A percentile compares a stretch with the other conserved stretches of the same genome.
Conservation (phyloP, 2,113 vertebrate genomes). For the Craseonycteris thonglongyai region DNA sequence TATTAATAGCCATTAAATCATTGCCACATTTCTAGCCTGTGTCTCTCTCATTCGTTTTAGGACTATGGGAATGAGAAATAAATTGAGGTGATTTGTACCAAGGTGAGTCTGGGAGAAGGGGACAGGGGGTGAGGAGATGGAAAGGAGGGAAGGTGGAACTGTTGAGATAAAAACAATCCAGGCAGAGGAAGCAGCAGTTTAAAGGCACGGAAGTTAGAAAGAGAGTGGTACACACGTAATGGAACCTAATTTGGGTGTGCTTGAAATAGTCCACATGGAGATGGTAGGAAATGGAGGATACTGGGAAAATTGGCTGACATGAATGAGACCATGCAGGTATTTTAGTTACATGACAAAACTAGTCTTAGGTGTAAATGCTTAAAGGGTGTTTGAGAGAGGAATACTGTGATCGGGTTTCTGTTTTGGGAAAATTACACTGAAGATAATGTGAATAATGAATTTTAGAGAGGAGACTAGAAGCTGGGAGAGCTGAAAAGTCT, state of each 20-base stretch:
- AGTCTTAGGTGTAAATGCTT: background rate
- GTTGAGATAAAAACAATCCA: background rate
- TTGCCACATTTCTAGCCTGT: background rate
- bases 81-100: background rate
- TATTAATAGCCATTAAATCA: conserved; percentile 67
- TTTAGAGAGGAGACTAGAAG: background rate
- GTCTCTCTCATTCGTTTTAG: conserved; percentile 35
- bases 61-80: background rate
- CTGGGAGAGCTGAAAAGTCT: background rate
- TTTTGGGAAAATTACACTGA: background rate
- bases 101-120: background rate
- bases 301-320: no score
- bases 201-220: background rate
- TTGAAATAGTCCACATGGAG: accelerated
- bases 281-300: background rate
- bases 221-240: no score
- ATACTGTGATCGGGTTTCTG: background rate
- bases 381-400: background rate
- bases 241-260: background rate
- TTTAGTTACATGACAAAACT: background rate
- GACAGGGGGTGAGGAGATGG: accelerated
- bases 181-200: background rate
- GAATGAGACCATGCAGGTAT: accelerated
- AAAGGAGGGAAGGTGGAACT: background rate
- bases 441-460: background rate